Base-by-base conservation (phyloP, 2,797 vertebrate species). In the Mormyrops boulengeri region DNA sequence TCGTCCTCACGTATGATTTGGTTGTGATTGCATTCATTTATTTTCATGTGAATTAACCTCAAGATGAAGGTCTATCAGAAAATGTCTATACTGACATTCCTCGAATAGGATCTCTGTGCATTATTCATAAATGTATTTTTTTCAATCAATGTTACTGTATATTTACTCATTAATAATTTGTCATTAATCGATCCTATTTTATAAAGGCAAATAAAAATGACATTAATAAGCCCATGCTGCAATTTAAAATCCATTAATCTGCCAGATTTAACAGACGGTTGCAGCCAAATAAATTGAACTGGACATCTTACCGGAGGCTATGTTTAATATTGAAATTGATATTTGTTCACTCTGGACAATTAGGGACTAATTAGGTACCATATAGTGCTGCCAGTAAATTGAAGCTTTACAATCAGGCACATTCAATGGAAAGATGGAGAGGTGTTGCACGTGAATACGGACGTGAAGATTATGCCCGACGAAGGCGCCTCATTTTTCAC, bases 301-400 rank as follows among this genome's bases (percentile, higher is more conserved):
- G 38, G 44, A 19, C 80, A n/a, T 49, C 19, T 47, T 49, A 84
- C 80, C 19, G 3, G 44, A 84, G 80, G 80, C 80, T 26, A n/a
- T 84, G 44, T 49, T n/a, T 84, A 84, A 49, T 84, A 49, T 26
- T 84, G 80, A 34, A 84, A 84, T 49, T 84, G 80, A 77, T 77
- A 34, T 77, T 41, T 41, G 30, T 41, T 77, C 69, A 77, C 4
- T 77, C 34, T 77, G 34, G 69, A 34, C 69, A 77, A 77, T 38
- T 77, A 77, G 30, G 30, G 34, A 77, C 69, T 41, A 77, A 77
- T 77, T 77, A 41, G 12, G 69, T 5, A 41, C 14, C 12, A 41
- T 38, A 77, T 77, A 19, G 69, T 19, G 14, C 14, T 77, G 69
- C 3, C 12, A 0, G 14, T 77, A 41, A 14, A 19, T 6, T 41